Conservation (phyloP, 2,888 invertebrate genomes). For the Capitulum mitella region DNA sequence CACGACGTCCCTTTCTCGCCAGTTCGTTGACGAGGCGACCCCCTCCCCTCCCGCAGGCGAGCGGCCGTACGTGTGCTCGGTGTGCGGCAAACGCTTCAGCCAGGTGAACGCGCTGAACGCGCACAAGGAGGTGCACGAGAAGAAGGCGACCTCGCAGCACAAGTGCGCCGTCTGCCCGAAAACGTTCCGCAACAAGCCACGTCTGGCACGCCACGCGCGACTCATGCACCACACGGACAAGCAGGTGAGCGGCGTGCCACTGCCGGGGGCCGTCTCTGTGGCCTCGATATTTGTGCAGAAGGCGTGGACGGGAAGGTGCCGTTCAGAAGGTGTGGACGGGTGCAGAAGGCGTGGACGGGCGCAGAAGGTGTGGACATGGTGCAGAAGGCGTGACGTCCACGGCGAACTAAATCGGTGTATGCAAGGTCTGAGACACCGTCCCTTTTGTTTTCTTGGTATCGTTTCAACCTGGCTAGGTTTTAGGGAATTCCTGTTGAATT, state of each 20-base stretch:
- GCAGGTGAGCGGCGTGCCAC: constrained; percentile 25
- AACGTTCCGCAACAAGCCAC: constrained; percentile 29
- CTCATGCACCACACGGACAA: constrained; percentile 30
- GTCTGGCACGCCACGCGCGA: constrained; percentile 30
- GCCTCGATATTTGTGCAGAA: not conserved
- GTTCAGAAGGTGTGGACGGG: too few relatives aligned
- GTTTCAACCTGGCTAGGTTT: too few relatives aligned
- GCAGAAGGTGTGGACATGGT: too few relatives aligned
- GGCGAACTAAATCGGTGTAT: too few relatives aligned
- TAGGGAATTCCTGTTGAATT: too few relatives aligned
- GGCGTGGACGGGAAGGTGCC: too few relatives aligned
- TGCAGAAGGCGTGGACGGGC: too few relatives aligned
- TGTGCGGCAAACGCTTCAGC: constrained; percentile 31
- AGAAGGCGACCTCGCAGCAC: not conserved
- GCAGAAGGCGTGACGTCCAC: too few relatives aligned
- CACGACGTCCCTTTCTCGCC: too few relatives aligned
- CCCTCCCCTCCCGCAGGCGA: constrained; percentile 19
- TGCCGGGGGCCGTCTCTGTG: not conserved
- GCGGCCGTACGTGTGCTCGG: constrained; percentile 32
- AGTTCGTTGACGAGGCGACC: too few relatives aligned
- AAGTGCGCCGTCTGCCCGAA: constrained; percentile 31
- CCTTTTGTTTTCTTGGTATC: too few relatives aligned
- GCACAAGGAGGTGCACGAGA: not conserved
- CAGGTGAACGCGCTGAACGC: constrained; percentile 5
- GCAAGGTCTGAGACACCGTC: too few relatives aligned